Evolutionary conservation across 2,888 invertebrate species (phyloP).

Genomic region (Eucriotettix oculatus): DNA sequence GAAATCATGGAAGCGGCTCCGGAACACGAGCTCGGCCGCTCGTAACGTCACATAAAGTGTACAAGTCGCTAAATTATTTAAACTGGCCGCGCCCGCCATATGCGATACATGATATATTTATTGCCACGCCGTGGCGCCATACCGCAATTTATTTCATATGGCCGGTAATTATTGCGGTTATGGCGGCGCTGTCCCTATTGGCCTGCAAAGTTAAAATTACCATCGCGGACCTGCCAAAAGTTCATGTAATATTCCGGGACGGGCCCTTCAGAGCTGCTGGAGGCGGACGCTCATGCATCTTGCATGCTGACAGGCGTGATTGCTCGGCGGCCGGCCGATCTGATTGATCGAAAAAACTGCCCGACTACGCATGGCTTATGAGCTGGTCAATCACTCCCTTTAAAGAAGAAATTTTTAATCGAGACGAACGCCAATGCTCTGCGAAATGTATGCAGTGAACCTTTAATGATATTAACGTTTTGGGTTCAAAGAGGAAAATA

Average conservation of each 20-base stretch:
- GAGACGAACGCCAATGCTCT: no score
- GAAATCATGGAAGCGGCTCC: no score
- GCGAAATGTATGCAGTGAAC: no score
- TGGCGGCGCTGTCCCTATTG: not conserved
- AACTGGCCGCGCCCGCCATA: not conserved
- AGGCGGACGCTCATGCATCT: no score
- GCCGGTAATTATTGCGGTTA: conserved; percentile 9
- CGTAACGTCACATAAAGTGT: not conserved
- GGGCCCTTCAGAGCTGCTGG: conserved; percentile 2
- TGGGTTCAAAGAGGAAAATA: no score
- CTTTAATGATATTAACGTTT: no score
- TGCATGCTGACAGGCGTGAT: no score
- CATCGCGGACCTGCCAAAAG: conserved; percentile 10
- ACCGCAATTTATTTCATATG: conserved; percentile 10
- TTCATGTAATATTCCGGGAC: conserved; percentile 12
- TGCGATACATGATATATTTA: conserved; percentile 8
- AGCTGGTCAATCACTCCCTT: no score
- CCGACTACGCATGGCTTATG: no score
- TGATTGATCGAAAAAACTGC: no score
- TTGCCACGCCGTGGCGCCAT: conserved; percentile 4
- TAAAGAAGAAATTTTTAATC: no score
- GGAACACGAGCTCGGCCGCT: not conserved
- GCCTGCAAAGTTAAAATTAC: conserved; percentile 9
- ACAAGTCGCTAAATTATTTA: not conserved
- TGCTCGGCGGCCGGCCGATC: no score